Conservation (phyloP, 2,888 invertebrate species). For the Girardia tigrina region DNA sequence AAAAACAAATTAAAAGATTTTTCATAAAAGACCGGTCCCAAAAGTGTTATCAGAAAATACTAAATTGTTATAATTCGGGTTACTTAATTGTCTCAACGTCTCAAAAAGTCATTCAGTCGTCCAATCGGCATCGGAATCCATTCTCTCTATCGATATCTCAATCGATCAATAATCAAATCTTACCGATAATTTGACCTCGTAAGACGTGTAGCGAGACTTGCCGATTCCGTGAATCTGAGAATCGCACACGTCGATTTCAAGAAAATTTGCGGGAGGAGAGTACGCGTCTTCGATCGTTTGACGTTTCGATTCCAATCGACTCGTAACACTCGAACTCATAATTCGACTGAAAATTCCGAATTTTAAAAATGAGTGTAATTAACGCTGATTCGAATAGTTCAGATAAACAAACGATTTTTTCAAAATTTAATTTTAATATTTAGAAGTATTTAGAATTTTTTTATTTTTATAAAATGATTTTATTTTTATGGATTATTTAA, state of each 20-base stretch:
- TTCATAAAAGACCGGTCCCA: too few species aligned
- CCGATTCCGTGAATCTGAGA: slow-evolving; percentile 93
- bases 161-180: slow-evolving; percentile 36
- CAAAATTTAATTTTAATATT: too few species aligned
- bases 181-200: slow-evolving; percentile 98
- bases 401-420: background rate
- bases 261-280: slow-evolving; percentile 96
- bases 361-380: background rate
- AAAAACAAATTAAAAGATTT: too few species aligned
- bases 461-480: too few species aligned
- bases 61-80: too few species aligned
- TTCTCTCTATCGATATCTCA: too few species aligned
- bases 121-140: too few species aligned
- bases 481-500: too few species aligned
- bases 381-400: background rate
- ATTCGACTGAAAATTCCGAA: background rate
- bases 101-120: too few species aligned
- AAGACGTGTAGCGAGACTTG: slow-evolving; percentile 96
- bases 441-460: too few species aligned
- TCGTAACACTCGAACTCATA: slow-evolving; percentile 58
- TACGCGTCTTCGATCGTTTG: slow-evolving; percentile 99
- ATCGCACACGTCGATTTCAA: slow-evolving; percentile 97
- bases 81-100: too few species aligned
- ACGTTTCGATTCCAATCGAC: slow-evolving; percentile 85
- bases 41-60: too few species aligned